phyloP scores from a whole-genome alignment of 2,888 invertebrate genomes.

The Amblyteles armatorius region DNA sequence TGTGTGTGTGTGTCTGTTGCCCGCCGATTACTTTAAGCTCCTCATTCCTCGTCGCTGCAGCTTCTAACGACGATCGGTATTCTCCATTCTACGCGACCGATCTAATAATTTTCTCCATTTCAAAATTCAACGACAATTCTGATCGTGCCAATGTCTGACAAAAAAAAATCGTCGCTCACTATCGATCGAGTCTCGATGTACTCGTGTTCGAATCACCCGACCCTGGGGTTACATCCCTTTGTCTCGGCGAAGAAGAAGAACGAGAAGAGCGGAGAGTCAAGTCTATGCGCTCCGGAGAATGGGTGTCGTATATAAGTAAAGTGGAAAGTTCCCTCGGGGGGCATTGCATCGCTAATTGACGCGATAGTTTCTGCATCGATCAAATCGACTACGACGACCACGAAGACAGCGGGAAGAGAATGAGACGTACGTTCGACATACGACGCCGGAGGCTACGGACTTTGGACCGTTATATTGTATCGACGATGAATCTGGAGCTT shows the following conservation, averaged over 20 bases:
- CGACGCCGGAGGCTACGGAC: slow-evolving; percentile 57
- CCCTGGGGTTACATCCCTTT: slow-evolving; percentile 27
- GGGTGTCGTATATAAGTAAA: slow-evolving; percentile 60
- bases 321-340: slow-evolving; percentile 78
- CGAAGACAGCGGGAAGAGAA: slow-evolving; percentile 18
- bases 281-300: slow-evolving; percentile 9
- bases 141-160: too few relatives aligned
- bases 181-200: neutral
- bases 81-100: neutral
- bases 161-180: neutral
- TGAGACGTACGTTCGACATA: slow-evolving; percentile 31
- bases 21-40: slow-evolving; percentile 10
- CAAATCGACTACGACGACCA: slow-evolving; percentile 70
- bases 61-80: neutral
- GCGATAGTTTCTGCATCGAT: slow-evolving; percentile 76
- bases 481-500: slow-evolving; percentile 51
- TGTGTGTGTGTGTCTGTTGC: slow-evolving; percentile 6
- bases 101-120: neutral
- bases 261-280: slow-evolving; percentile 7
- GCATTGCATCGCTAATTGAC: slow-evolving; percentile 78
- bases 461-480: slow-evolving; percentile 61
- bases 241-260: slow-evolving; percentile 36
- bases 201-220: slow-evolving; percentile 1
- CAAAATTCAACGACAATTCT: neutral
- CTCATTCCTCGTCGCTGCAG: slow-evolving; percentile 1